Conservation (phyloP, 2,113 vertebrate genomes). For the Zootoca vivipara region DNA sequence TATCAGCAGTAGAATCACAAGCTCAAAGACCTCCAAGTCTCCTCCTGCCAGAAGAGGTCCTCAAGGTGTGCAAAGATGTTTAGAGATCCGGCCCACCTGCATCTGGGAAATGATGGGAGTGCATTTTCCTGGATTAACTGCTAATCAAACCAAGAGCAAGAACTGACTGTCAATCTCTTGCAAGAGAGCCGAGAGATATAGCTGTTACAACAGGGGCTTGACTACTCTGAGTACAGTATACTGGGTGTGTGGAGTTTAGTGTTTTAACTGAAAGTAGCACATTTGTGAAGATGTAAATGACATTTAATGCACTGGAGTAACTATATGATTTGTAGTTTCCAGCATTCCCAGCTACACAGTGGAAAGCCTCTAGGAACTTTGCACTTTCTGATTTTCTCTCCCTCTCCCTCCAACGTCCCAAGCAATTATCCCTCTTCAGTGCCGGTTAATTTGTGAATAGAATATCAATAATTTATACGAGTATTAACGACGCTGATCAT, state of each 20-base stretch:
- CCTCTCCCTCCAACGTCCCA: slow-evolving; percentile 21
- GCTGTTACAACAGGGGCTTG: too few species aligned
- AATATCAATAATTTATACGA: slow-evolving; percentile 65
- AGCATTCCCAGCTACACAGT: neutral
- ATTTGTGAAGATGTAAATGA: neutral
- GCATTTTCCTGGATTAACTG: neutral
- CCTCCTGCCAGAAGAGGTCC: neutral
- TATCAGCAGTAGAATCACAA: neutral
- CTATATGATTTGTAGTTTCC: neutral
- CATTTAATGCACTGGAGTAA: slow-evolving; percentile 18
- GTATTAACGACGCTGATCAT: slow-evolving; percentile 65
- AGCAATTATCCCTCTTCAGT: slow-evolving; percentile 52
- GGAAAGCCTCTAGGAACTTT: slow-evolving; percentile 35
- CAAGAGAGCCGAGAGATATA: neutral
- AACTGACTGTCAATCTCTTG: neutral
- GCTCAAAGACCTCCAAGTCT: neutral
- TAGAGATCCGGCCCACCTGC: neutral
- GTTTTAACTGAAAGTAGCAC: slow-evolving; percentile 13
- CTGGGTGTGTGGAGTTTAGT: neutral
- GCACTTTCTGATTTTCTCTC: slow-evolving; percentile 23
- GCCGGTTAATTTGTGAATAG: slow-evolving; percentile 61
- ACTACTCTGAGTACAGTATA: neutral
- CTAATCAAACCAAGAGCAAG: neutral
- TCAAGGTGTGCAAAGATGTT: neutral
- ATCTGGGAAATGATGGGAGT: too few species aligned